phyloP scores from a whole-genome alignment of 2,888 invertebrate genomes.

The Netelia inedita region DNA sequence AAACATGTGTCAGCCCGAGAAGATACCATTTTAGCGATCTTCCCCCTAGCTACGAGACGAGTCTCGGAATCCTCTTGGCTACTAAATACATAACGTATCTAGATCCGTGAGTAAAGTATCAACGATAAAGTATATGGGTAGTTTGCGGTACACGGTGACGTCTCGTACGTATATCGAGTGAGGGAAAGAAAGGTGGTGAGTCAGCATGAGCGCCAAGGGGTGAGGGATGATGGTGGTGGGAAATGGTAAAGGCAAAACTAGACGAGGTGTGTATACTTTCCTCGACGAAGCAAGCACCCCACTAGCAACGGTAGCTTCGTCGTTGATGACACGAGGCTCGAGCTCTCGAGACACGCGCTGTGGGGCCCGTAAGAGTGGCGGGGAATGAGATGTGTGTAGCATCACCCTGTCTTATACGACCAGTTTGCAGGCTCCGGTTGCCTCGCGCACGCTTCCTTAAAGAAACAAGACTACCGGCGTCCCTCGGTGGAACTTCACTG shows the following conservation, averaged over 20 bases:
- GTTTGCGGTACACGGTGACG: constrained; percentile 8
- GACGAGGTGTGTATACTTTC: constrained; percentile 29
- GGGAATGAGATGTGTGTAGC: constrained; percentile 16
- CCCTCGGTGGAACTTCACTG: constrained; percentile 13
- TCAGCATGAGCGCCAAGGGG: no score
- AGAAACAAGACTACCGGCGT: constrained; percentile 26
- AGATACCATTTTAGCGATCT: no score
- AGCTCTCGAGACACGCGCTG: constrained; percentile 35
- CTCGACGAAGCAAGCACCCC: constrained; percentile 26
- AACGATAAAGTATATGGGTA: constrained; percentile 12
- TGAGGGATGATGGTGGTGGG: no score
- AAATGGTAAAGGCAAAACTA: constrained; percentile 7
- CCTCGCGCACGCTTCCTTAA: neutral
- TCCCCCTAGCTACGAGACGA: neutral
- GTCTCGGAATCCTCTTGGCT: neutral
- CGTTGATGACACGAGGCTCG: constrained; percentile 45
- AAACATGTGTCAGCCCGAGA: neutral
- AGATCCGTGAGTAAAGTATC: constrained; percentile 9
- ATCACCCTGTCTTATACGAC: constrained; percentile 30
- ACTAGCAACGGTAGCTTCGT: constrained; percentile 29
- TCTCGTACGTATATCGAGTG: neutral
- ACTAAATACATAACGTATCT: neutral
- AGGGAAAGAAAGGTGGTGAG: no score
- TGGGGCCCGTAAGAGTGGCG: constrained; percentile 13
- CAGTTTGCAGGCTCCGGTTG: constrained; percentile 37